A percentile compares a stretch with the other conserved stretches of the same genome.
Conservation (phyloP, 2,797 vertebrate genomes). For the Argya squamiceps region DNA sequence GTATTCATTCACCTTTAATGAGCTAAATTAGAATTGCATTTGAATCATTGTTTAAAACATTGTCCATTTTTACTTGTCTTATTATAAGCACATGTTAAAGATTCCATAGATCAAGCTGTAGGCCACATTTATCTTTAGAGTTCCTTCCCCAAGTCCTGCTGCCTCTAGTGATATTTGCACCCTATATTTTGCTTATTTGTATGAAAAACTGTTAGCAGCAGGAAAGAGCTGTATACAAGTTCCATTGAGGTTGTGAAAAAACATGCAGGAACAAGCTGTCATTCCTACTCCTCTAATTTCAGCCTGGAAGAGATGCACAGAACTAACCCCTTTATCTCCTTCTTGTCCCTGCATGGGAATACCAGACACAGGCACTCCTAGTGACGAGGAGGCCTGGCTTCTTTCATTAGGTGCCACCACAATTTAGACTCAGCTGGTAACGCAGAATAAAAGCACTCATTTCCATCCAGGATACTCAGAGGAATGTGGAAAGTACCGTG, state of each 20-base stretch:
- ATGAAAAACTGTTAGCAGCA: not conserved
- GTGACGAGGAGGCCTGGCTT: not conserved
- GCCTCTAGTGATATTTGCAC: not conserved
- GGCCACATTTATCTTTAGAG: not conserved
- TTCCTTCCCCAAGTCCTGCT: not conserved
- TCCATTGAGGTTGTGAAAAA: not conserved
- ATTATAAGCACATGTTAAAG: not conserved
- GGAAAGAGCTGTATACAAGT: not conserved
- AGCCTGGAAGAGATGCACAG: not conserved
- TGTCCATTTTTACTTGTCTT: not conserved
- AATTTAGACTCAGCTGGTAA: not conserved
- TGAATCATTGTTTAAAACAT: not conserved
- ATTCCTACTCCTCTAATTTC: not conserved
- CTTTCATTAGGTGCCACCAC: not conserved
- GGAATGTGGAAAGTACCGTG: not conserved
- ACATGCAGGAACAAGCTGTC: accelerated
- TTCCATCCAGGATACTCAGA: not conserved
- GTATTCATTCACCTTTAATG: slow-evolving; percentile 48
- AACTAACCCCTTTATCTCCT: not conserved
- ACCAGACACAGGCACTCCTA: not conserved
- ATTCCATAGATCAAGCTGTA: not conserved
- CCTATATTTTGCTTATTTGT: not conserved
- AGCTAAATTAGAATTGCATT: slow-evolving; percentile 26
- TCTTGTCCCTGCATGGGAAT: not conserved
- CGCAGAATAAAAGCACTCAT: not conserved